A percentile compares a stretch with the other conserved stretches of the same genome.
Conservation (phyloP, 2,888 invertebrate genomes). For the Drosophila mulleri region DNA sequence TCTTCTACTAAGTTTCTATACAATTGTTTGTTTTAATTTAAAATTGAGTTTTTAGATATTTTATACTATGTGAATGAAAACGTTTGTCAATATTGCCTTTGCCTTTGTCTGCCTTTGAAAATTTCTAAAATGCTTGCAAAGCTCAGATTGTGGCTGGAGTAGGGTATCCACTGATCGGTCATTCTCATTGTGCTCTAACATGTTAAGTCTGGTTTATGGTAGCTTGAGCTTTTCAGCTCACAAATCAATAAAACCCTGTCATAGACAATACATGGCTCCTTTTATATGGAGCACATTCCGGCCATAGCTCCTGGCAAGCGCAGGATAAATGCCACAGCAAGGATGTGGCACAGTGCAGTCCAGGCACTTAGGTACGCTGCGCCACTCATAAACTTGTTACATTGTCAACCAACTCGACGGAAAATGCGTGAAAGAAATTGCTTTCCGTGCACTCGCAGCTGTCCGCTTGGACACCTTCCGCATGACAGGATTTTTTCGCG, state of each 20-base stretch:
- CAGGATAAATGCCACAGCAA: slow-evolving; percentile 25
- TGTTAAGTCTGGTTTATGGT: background rate
- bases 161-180: background rate
- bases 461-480: slow-evolving; percentile 1
- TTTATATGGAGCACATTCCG: slow-evolving; percentile 19
- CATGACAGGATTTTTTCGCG: slow-evolving; percentile 26
- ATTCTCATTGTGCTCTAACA: background rate
- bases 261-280: slow-evolving; percentile 9
- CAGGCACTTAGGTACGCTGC: slow-evolving; percentile 17
- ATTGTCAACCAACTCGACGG: slow-evolving; percentile 56
- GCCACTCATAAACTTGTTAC: slow-evolving; percentile 68
- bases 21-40: no score
- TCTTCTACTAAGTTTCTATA: no score
- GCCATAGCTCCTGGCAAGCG: slow-evolving; percentile 29
- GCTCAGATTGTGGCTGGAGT: no score
- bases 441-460: background rate
- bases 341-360: slow-evolving; percentile 17
- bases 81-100: no score
- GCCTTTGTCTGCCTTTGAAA: no score
- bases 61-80: no score
- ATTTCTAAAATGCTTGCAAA: no score
- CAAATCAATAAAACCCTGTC: slow-evolving; percentile 5
- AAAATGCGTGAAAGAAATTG: slow-evolving; percentile 37
- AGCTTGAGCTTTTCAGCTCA: slow-evolving; percentile 4
- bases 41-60: no score